Percentiles rank a stretch among this genome's conserved stretches.
Evolutionary conservation across 2,797 vertebrate genomes (phyloP).

Genomic region (Petrocephalus sullivani): DNA sequence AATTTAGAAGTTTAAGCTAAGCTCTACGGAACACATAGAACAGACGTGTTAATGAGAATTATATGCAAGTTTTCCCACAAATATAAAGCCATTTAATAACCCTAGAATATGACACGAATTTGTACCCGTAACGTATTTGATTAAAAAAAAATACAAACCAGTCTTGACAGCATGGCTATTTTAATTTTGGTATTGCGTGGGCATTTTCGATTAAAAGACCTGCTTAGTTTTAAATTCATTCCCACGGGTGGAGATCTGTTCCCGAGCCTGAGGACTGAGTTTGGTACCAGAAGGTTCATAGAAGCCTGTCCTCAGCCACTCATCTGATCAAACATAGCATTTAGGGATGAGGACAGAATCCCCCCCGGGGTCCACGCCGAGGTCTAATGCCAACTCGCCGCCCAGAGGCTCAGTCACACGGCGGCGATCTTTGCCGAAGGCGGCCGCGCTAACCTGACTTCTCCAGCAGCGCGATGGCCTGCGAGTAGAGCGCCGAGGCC

Average conservation of each 20-base stretch:
- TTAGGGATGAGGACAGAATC: not conserved
- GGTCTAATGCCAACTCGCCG: not conserved
- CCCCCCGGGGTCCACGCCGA: not conserved
- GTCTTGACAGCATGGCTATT: not conserved
- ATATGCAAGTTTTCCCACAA: not conserved
- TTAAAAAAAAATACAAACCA: not conserved
- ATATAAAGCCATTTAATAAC: not conserved
- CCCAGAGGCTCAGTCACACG: not conserved
- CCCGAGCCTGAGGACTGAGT: not conserved
- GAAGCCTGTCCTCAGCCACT: not conserved
- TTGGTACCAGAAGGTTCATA: not conserved
- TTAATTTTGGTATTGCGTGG: not conserved
- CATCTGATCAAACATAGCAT: not conserved
- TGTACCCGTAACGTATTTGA: not conserved
- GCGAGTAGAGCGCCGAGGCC: conserved; percentile 69
- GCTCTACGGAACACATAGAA: not conserved
- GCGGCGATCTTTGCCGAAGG: not conserved
- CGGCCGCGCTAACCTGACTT: conserved; percentile 54
- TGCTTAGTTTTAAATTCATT: not conserved
- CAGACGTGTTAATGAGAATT: not conserved
- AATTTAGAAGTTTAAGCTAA: not conserved
- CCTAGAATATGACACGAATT: not conserved
- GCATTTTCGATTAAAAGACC: not conserved
- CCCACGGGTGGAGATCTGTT: not conserved
- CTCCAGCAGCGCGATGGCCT: conserved; percentile 69